Evolutionary conservation across 2,797 vertebrate species (phyloP), one percentile per base, ranked within the genome.

Genomic region (Neosilurus hyrtlii): DNA sequence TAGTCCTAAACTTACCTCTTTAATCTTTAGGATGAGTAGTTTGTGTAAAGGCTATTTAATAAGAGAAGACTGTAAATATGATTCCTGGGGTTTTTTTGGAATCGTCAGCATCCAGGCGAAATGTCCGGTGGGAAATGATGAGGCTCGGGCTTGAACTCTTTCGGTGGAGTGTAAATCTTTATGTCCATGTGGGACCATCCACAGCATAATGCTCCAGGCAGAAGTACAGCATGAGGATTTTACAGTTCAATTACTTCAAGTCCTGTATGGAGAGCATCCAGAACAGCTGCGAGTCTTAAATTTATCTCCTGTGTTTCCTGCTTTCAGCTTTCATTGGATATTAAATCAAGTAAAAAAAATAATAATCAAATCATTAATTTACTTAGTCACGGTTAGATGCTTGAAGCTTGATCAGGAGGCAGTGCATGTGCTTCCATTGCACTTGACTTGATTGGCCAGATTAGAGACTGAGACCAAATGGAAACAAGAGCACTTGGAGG

Each of bases 201-300:
- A 16, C 22, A 18, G 59, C 37, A 18, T 49, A 78, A 62, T 51
- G 75, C 75, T 78, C 43, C 75, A 63, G 75, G 59, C 75, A 78
- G 75, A 51, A 51, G 59, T 78, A 63, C 49, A 78, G 37, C 75
- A 63, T 78, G 57, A 51, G 59, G 57, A 77, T 63, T 78, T 78
- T 78, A 78, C 75, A 78, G 75, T 78, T 63, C 75, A 78, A 51
- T 78, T 63, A 63, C 75, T 51, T 51, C 75, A 63, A 51, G 59
- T 78, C 37, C 75, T 78, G 14, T 6, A 51, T 78, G 75, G 75
- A 78, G 20, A 78, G 11, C 37, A 63, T 78, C 75, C 75, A 63
- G 59, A 51, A 59, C 75, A 63, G 59, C 75, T 78, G 59, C n/a
- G 20, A 51, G 63, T 63, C 59, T 63, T 63, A 18, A 16, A 51